Evolutionary conservation across 2,113 vertebrate species (phyloP).

Genomic region (Gyps fulvus): DNA sequence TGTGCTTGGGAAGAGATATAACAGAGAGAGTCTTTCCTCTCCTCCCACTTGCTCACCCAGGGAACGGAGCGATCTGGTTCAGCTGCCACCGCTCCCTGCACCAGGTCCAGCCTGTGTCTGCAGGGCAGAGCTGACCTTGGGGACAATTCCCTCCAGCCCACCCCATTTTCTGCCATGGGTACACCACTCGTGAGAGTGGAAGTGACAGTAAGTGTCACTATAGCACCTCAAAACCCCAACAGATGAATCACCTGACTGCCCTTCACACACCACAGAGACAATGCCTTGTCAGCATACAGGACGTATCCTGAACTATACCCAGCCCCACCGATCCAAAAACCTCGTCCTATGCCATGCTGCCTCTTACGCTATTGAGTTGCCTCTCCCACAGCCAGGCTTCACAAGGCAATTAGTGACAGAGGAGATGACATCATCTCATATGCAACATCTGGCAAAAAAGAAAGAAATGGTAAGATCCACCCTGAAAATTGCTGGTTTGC

Average conservation of each 20-base stretch:
- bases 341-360: background rate
- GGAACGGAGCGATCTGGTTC: background rate
- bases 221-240: background rate
- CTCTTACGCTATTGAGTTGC: background rate
- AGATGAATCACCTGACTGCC: background rate
- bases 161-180: background rate
- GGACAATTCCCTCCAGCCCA: background rate
- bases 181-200: background rate
- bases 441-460: background rate
- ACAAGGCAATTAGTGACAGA: background rate
- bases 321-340: background rate
- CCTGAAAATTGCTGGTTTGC: background rate
- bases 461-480: background rate
- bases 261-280: background rate
- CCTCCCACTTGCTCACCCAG: fast-evolving
- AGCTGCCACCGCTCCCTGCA: background rate
- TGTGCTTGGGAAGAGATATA: background rate
- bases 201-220: background rate
- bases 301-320: background rate
- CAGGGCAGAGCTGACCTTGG: background rate
- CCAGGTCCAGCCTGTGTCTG: background rate
- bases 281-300: background rate
- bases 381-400: background rate
- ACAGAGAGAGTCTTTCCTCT: background rate
- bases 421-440: background rate